A percentile compares a stretch with the other conserved stretches of the same genome.
These are phyloP conservation scores for Python bivittatus DNA, from an alignment of 2,113 vertebrate species.

Conservation along the genomic window DNA sequence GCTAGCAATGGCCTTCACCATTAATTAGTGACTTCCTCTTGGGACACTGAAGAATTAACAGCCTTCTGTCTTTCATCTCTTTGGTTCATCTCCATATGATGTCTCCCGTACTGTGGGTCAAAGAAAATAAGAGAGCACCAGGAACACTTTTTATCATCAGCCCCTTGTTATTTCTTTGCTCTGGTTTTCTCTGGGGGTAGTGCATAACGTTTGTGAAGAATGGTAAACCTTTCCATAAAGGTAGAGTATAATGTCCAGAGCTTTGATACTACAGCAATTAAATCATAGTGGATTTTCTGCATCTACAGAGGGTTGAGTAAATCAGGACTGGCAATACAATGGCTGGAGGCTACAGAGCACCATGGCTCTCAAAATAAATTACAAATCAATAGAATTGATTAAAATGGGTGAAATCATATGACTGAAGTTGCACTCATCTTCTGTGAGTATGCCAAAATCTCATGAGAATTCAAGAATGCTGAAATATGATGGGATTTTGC, in stretches of 20 bases:
- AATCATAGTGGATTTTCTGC: neutral
- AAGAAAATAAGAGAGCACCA: neutral
- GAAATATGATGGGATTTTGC: neutral
- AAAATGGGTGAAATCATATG: neutral
- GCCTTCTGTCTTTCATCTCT: neutral
- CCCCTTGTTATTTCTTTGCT: neutral
- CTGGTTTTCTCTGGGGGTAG: neutral
- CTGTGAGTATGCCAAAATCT: neutral
- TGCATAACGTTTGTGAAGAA: neutral
- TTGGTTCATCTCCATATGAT: neutral
- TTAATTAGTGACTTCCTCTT: slow-evolving; percentile 24
- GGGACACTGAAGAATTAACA: neutral
- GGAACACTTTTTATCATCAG: neutral
- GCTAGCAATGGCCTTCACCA: neutral
- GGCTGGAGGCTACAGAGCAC: neutral
- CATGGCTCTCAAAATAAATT: neutral
- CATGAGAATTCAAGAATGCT: neutral
- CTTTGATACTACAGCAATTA: neutral
- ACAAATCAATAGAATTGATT: neutral
- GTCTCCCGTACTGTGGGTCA: neutral
- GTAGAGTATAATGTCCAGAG: neutral
- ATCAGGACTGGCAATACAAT: neutral
- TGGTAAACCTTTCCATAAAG: neutral
- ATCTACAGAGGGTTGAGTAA: neutral
- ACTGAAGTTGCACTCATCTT: neutral